phyloP scores from a whole-genome alignment of 2,113 vertebrate species.

The Gavia stellata region DNA sequence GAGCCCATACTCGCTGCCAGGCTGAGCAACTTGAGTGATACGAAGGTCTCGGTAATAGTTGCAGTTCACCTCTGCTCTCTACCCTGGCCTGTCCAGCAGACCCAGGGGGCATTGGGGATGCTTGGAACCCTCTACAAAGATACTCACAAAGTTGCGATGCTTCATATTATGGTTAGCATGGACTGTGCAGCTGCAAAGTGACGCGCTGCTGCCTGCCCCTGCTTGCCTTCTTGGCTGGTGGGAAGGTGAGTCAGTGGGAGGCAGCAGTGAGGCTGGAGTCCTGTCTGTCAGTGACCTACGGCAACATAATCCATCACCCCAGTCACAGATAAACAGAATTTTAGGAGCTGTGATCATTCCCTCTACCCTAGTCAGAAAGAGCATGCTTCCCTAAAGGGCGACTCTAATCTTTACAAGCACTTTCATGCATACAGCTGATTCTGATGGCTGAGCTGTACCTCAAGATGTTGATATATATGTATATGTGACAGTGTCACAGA shows the following conservation, averaged over 20 bases:
- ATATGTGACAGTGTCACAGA: not conserved
- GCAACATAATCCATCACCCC: not conserved
- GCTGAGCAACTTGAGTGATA: not conserved
- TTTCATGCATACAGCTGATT: not conserved
- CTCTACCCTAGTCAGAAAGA: not conserved
- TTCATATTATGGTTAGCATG: fast-evolving
- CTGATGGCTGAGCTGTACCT: not conserved
- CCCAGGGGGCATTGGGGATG: not conserved
- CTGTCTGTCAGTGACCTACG: not conserved
- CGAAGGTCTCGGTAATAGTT: not conserved
- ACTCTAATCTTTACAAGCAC: not conserved
- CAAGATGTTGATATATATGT: not conserved
- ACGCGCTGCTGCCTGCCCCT: not conserved
- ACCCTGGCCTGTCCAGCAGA: not conserved
- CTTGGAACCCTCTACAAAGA: not conserved
- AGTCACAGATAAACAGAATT: not conserved
- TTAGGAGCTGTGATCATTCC: not conserved
- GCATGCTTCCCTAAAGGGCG: not conserved
- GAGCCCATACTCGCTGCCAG: not conserved
- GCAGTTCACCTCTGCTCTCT: not conserved
- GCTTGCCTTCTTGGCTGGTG: not conserved
- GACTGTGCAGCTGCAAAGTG: not conserved
- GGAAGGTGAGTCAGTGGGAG: not conserved
- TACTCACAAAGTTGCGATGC: fast-evolving
- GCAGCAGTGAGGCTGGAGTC: not conserved